Base-by-base conservation (phyloP, 35 echinoderm and acorn worm species). In the Hemicentrotus pulcherrimus region DNA sequence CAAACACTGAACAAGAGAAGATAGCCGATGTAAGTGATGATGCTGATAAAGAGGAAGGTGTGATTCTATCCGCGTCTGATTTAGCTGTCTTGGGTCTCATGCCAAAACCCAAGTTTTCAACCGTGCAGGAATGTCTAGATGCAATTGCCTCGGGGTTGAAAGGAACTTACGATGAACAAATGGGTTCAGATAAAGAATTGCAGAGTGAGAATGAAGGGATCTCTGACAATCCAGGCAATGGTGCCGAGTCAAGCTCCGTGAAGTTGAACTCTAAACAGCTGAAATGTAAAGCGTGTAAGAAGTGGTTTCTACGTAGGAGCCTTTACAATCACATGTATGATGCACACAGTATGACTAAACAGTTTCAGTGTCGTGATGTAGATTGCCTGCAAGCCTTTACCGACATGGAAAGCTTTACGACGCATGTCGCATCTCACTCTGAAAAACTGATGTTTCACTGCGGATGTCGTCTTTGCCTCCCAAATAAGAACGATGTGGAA, bases 241-340 rank as follows among this genome's bases (percentile, higher is more conserved):
- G 41, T 55, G 91, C 13, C 12, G 91, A 93, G 16, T 58, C 91
- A 94, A 65, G 60, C 30, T 35, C 70, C 12, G 70, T 59, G 2
- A 95, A 96, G 46, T 6, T 91, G 9, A 94, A 96, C 55, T 90
- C 94, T 6, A 32, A 86, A 12, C 95, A 97, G 52, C 94, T 99
- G 1, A 99, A 99, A 61, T 99, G 98, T 88, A 95, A 97, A 61
- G 86, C 86, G 15, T 99, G 98, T 58, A 88, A 95, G 28, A 99
- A 88, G 35, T 99, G 97, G 95, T 96, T 94, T 45, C 59, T 86
- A 13, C 94, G 96, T 5, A 92, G 86, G 19, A 92, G 85, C 15
- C 94, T 99, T 85, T 94, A 95, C 6, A 95, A 87, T 31, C 98
- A 98, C 92, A 99, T 99, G 98, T 91, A 96, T 14, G 92, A 94